Percentiles rank a stretch among this genome's conserved stretches.
phyloP scores from a whole-genome alignment of 2,797 vertebrate species.

The Lithobates sylvaticus region DNA sequence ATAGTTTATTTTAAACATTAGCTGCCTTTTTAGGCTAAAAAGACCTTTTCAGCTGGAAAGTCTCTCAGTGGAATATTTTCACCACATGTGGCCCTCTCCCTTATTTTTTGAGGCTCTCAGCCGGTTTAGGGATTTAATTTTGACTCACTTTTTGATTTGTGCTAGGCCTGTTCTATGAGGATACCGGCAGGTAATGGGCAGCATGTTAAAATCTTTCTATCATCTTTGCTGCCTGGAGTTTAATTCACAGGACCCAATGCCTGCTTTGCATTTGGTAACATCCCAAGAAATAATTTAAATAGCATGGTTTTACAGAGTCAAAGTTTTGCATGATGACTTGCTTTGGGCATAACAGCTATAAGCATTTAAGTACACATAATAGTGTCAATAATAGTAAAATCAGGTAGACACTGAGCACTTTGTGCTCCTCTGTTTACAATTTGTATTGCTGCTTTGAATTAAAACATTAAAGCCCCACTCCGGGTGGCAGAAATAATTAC shows the following conservation, averaged over 20 bases:
- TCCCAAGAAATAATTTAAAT: not conserved
- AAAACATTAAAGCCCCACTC: not conserved
- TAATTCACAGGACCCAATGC: not conserved
- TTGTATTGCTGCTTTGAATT: conserved; percentile 1
- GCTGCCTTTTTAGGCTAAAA: no score
- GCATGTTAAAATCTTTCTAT: not conserved
- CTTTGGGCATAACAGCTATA: not conserved
- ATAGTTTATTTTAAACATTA: no score
- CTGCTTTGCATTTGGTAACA: not conserved
- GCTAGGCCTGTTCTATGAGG: not conserved
- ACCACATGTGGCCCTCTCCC: no score
- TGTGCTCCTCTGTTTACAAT: not conserved
- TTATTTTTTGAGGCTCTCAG: no score
- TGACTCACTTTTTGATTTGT: no score
- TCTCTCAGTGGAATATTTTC: no score
- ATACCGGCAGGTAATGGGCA: not conserved
- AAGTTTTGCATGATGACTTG: conserved; percentile 14
- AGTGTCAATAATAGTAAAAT: not conserved
- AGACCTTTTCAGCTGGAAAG: no score
- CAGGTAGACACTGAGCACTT: not conserved
- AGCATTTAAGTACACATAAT: not conserved
- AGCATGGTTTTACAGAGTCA: not conserved
- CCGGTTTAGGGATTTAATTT: no score
- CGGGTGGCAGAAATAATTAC: no score
- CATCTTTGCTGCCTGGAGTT: not conserved